Evolutionary conservation across 2,797 vertebrate genomes (phyloP), one percentile per base, ranked within the genome.

Genomic region (Pipistrellus pipistrellus): DNA sequence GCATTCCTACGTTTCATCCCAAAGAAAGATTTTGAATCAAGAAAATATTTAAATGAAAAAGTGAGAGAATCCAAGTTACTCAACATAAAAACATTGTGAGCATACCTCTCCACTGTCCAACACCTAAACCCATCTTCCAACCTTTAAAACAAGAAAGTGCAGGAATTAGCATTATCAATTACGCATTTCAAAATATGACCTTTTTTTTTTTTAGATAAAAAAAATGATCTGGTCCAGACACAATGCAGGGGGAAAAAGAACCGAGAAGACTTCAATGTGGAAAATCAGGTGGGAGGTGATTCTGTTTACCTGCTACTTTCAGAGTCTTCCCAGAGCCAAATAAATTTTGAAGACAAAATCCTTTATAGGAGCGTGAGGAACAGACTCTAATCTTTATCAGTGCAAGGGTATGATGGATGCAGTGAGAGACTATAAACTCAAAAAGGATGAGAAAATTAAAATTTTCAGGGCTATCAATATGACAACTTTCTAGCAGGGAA

Each of bases 1-100:
- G 18, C n/a, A 89, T 93, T 75, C 41, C 6, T 73, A 53, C 72
- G 57, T 7, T 48, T 20, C 7, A 68, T 44, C 17, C 2, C 23
- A 17, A 66, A 9, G 17, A 53, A 59, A 72, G 48, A 75, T 25
- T 85, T 48, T 78, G 80, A 88, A 88, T 51, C n/a, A 90, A 84
- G 9, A 27, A 83, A 93, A 76, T 83, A n/a, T 35, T 78, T 93
- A 85, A 78, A 69, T 48, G 48, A 94, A 95, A 87, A 82, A 8
- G 35, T 59, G 21, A 88, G 84, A 92, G 32, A 88, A 78, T 76
- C 10, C 35, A 81, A 13, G 30, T 23, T 17, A 51, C 95, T 95
- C 20, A 85, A 57, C 20, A 41, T 7, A 44, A 88, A 68, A 27
- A 77, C 41, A 62, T 0, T 4, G 27, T 89, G 41, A 86, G 44